Evolutionary conservation across 53 echinoderm and acorn worm species (phyloP).

Genomic region (Stichopus horrens): DNA sequence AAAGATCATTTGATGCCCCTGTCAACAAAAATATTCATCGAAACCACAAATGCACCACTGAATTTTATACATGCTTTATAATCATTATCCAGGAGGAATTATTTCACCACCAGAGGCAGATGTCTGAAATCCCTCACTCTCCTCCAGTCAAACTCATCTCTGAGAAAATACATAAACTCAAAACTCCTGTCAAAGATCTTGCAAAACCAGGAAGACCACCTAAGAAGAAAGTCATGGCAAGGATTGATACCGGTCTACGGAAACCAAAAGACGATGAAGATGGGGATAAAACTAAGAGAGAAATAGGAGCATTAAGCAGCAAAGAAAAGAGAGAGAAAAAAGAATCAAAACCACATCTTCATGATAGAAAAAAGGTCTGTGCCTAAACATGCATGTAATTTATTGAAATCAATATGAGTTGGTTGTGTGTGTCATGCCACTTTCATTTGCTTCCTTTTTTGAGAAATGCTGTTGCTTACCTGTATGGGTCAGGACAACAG

Average conservation of each 20-base stretch:
- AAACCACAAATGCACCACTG: neutral
- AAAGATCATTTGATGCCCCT: too few relatives aligned
- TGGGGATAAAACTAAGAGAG: neutral
- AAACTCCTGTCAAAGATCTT: slow-evolving; percentile 34
- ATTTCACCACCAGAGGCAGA: neutral
- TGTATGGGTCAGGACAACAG: too few relatives aligned
- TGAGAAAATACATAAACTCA: slow-evolving; percentile 22
- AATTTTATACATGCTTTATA: neutral
- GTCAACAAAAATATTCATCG: too few relatives aligned
- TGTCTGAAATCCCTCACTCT: slow-evolving; percentile 27
- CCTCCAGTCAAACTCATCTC: slow-evolving; percentile 52
- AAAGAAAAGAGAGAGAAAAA: neutral
- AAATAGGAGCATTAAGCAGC: neutral
- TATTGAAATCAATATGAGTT: too few relatives aligned
- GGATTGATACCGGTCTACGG: slow-evolving; percentile 84
- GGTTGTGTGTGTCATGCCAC: too few relatives aligned
- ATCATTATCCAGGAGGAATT: neutral
- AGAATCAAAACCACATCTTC: neutral
- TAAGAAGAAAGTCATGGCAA: slow-evolving; percentile 69
- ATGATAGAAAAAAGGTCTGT: too few relatives aligned
- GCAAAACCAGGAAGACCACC: slow-evolving; percentile 5
- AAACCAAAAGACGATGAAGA: slow-evolving; percentile 26
- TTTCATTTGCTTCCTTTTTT: too few relatives aligned
- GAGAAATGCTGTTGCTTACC: too few relatives aligned
- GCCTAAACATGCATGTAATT: too few relatives aligned